Evolutionary conservation across 2,113 vertebrate species (phyloP), one percentile per base, ranked within the genome.

Genomic region (Pelodiscus sinensis): DNA sequence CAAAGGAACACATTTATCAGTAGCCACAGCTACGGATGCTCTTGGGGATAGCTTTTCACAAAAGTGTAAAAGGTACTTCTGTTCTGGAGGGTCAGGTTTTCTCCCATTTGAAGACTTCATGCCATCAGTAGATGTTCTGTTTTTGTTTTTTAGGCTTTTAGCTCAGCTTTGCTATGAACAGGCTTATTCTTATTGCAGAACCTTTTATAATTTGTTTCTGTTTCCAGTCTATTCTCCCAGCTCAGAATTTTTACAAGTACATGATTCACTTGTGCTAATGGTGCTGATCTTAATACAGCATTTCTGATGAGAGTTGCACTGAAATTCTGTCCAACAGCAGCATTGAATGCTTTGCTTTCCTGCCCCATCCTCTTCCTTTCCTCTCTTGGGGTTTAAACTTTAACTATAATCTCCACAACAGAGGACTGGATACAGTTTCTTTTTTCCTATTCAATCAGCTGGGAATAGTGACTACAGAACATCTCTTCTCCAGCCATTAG

Each of bases 91-190:
- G 57, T 77, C 88, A 24, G 6, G 3, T 8, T 38, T 90, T 94
- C 62, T 88, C 44, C 57, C 86, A 35, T 27, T 81, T 57, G 85
- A 90, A 93, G 84, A 55, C 8, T 94, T 75, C 35, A 85, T 78
- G 82, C 75, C 60, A 81, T 9, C 29, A 68, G 27, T 58, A 10
- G 79, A 85, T 68, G 89, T 60, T 51, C 55, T 91, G 77, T 73
- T 73, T 38, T 86, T 79, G 56, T 92, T 75, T 94, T 55, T 51
- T 77, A 90, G 95, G 44, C 57, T 90, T 52, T 90, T 24, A 29
- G 85, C 35, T 92, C 25, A 58, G 4, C 1, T 1, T 71, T 92
- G 92, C 31, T 68, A n/a, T 31, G 16, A 68, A 68, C 31, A 68
- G 8, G 62, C 15, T 68, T 68, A 16, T n/a, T 58, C 57, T 38